Evolutionary conservation across 2,113 vertebrate genomes (phyloP).

Genomic region (Salminus brasiliensis): DNA sequence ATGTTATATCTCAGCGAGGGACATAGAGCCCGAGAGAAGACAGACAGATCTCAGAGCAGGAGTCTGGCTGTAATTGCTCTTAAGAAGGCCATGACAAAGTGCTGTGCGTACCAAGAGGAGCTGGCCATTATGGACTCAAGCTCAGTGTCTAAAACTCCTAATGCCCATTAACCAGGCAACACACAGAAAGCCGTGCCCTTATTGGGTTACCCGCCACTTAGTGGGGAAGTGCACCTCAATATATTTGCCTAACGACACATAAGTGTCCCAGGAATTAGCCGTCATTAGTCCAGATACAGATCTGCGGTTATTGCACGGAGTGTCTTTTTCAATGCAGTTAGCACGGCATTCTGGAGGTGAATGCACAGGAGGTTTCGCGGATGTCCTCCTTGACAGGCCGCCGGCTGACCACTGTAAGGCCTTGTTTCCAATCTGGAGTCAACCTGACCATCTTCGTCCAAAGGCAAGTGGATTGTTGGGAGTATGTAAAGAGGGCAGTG

Average conservation of each 20-base stretch:
- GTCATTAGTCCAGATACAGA: constrained; percentile 73
- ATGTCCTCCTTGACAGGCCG: background rate
- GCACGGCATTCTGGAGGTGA: constrained; percentile 53
- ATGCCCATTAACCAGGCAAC: constrained; percentile 75
- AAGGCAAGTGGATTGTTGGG: no score
- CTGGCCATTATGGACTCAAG: constrained; percentile 64
- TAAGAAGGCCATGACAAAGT: constrained; percentile 51
- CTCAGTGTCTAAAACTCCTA: constrained; percentile 67
- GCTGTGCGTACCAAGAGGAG: constrained; percentile 37
- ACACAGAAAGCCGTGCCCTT: constrained; percentile 68
- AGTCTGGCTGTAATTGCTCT: constrained; percentile 60
- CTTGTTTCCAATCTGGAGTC: background rate
- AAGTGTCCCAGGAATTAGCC: constrained; percentile 75
- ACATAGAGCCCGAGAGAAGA: constrained; percentile 52
- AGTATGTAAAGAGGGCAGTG: no score
- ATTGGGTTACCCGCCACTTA: constrained; percentile 81
- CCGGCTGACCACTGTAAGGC: background rate
- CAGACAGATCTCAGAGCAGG: constrained; percentile 56
- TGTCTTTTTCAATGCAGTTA: constrained; percentile 61
- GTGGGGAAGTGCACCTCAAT: constrained; percentile 62
- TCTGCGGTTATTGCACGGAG: constrained; percentile 68
- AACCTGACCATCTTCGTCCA: background rate
- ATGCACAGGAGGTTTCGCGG: constrained; percentile 41
- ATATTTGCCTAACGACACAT: constrained; percentile 77
- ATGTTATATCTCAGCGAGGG: constrained; percentile 31